Percentiles rank a stretch among this genome's conserved stretches.
Conservation (phyloP, 2,888 invertebrate species). For the Latheticus oryzae region DNA sequence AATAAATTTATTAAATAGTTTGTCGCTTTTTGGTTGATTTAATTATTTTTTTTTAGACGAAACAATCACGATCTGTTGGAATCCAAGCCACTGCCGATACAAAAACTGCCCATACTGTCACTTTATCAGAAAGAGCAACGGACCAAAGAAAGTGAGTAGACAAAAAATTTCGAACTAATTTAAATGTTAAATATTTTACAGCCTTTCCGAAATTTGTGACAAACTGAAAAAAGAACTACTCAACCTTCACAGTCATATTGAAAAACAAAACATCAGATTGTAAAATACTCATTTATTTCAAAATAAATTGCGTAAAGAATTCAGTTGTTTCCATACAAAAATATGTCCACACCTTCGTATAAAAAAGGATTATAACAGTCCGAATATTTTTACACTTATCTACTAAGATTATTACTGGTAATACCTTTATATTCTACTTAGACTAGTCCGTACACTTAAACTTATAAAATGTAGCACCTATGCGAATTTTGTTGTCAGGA, state of each 20-base stretch:
- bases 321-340: no score
- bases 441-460: constrained; percentile 13
- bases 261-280: constrained; percentile 52
- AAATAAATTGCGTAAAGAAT: constrained; percentile 16
- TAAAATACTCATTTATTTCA: constrained; percentile 34
- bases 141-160: constrained; percentile 55
- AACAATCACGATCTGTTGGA: constrained; percentile 53
- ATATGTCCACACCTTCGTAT: constrained; percentile 3
- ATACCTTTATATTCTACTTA: constrained; percentile 2
- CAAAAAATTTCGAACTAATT: no score
- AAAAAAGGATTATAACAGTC: no score
- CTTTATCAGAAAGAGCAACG: constrained; percentile 46
- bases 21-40: neutral
- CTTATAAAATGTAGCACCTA: constrained; percentile 25
- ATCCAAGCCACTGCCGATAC: constrained; percentile 55
- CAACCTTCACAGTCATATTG: constrained; percentile 61
- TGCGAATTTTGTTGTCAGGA: constrained; percentile 70
- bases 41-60: constrained; percentile 49
- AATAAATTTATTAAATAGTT: constrained; percentile 24
- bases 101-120: constrained; percentile 51
- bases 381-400: no score
- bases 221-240: constrained; percentile 61
- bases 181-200: constrained; percentile 49
- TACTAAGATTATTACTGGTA: no score
- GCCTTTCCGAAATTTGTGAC: constrained; percentile 61